Percentiles rank a stretch among this genome's conserved stretches.
Conservation (phyloP, 2,113 vertebrate species). For the Crotalus helleri region DNA sequence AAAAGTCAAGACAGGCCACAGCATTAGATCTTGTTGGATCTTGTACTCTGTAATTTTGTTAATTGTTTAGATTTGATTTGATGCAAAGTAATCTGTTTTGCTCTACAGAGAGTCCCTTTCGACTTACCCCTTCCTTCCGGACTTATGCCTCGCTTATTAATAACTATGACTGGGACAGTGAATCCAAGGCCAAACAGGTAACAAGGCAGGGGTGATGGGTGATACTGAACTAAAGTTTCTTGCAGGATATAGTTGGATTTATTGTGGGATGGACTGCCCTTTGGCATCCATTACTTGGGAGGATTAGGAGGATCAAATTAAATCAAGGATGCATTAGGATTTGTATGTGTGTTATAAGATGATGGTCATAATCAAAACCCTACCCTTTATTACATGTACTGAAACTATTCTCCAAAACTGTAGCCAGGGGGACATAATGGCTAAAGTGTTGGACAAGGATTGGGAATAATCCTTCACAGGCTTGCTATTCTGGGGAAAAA, state of each 20-base stretch:
- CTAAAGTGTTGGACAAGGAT: background rate
- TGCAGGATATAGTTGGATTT: background rate
- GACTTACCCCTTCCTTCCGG: constrained; percentile 47
- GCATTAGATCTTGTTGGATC: background rate
- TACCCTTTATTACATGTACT: background rate
- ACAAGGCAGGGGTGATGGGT: too few relatives aligned
- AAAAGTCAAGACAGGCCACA: background rate
- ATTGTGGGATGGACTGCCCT: background rate
- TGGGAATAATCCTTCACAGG: background rate
- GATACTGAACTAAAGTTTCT: background rate
- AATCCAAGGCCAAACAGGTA: constrained; percentile 55
- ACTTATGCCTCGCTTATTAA: constrained; percentile 49
- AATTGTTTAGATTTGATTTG: background rate
- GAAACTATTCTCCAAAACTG: background rate
- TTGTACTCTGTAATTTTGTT: background rate
- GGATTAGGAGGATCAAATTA: background rate
- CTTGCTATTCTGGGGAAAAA: background rate
- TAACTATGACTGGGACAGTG: constrained; percentile 51
- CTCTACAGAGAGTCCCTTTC: constrained; percentile 54
- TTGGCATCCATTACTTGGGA: background rate
- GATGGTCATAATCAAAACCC: background rate
- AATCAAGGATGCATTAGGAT: background rate
- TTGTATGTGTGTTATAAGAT: background rate
- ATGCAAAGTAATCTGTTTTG: background rate
- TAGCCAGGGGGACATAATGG: background rate